phyloP scores from a whole-genome alignment of 1,140 invertebrate species.

The Calliphora vicina region DNA sequence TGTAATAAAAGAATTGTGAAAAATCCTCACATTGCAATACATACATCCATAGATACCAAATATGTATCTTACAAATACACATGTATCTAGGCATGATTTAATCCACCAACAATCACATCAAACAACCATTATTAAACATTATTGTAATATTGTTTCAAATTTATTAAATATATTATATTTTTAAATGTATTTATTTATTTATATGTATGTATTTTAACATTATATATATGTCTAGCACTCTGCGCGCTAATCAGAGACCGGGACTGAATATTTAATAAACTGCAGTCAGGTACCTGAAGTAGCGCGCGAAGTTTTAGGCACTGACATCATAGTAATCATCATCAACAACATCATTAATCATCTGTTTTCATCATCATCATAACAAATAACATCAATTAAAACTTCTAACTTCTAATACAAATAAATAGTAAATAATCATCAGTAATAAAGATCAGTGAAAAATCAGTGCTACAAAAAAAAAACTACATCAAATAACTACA shows the following conservation, averaged over 20 bases:
- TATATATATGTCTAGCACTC: constrained; percentile 55
- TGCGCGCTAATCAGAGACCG: constrained; percentile 79
- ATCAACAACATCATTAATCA: background rate
- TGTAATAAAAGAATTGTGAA: background rate
- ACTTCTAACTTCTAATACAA: too few species aligned
- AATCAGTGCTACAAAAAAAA: too few species aligned
- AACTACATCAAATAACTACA: too few species aligned
- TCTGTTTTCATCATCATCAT: background rate
- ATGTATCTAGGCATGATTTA: too few species aligned
- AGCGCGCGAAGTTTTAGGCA: constrained; percentile 81
- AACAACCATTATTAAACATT: too few species aligned
- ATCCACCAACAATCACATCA: too few species aligned
- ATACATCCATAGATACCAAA: background rate
- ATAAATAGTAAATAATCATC: too few species aligned
- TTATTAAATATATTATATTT: too few species aligned
- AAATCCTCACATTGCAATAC: background rate
- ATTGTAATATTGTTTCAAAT: too few species aligned
- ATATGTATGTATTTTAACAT: background rate
- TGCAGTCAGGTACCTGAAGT: constrained; percentile 97
- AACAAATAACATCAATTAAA: background rate
- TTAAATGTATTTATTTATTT: too few species aligned
- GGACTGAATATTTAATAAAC: constrained; percentile 66
- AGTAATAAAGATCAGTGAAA: too few species aligned
- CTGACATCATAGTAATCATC: constrained; percentile 33
- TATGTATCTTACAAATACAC: too few species aligned